Conservation (phyloP, 1,140 invertebrate genomes). For the Portunus trituberculatus region DNA sequence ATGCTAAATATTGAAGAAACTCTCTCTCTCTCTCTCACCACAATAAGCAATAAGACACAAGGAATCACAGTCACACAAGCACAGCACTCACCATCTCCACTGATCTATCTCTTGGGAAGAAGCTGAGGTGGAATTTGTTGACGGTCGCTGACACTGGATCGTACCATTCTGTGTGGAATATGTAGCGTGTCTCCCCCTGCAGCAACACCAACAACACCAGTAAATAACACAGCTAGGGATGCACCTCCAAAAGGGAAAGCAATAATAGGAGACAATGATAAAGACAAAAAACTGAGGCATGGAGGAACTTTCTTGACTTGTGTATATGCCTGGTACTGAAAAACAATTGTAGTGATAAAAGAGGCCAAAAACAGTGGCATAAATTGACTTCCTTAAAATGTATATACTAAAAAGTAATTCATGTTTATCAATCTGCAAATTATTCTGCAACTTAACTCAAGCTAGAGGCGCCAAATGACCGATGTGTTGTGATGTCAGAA, state of each 20-base stretch:
- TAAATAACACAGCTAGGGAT: not conserved
- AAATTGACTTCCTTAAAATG: no score
- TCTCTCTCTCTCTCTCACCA: not conserved
- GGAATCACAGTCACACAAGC: not conserved
- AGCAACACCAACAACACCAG: not conserved
- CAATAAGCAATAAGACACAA: no score
- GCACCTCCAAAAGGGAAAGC: not conserved
- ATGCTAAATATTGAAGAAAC: no score
- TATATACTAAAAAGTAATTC: no score
- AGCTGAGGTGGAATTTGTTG: conserved; percentile 88
- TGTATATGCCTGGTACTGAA: no score
- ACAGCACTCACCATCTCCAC: conserved; percentile 86
- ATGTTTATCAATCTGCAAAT: no score
- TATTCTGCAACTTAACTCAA: no score
- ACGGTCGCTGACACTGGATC: conserved; percentile 87
- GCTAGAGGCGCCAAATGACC: no score
- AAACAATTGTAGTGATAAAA: conserved; percentile 4
- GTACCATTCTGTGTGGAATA: conserved; percentile 91
- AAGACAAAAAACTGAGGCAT: no score
- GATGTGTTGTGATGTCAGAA: no score
- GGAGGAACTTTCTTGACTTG: no score
- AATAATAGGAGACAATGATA: no score
- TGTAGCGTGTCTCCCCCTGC: conserved; percentile 77
- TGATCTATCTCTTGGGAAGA: conserved; percentile 87
- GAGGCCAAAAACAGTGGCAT: not conserved